Evolutionary conservation across 1,140 invertebrate species (phyloP).

Genomic region (Bombus cullumanus): DNA sequence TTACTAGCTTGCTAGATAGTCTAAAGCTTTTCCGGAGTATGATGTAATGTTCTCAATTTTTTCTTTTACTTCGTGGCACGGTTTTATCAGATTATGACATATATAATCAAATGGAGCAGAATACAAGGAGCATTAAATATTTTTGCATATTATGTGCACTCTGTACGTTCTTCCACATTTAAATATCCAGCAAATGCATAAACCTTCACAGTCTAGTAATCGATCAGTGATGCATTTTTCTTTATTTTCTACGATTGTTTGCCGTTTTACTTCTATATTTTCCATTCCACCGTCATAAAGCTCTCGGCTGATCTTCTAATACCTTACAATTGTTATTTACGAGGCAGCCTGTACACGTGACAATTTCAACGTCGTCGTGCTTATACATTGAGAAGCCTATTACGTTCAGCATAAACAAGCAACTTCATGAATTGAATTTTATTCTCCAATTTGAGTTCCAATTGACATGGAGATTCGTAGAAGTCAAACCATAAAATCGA

Average conservation of each 20-base stretch:
- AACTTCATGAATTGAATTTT: background rate
- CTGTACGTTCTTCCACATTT: too few species aligned
- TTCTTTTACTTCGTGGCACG: background rate
- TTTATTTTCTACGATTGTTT: too few species aligned
- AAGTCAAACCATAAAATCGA: background rate
- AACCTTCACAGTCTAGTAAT: too few species aligned
- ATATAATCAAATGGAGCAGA: too few species aligned
- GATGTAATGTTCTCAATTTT: background rate
- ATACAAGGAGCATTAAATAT: too few species aligned
- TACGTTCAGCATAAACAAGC: background rate
- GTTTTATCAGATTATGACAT: background rate
- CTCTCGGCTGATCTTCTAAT: background rate
- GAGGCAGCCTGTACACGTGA: too few species aligned
- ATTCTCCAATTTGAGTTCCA: background rate
- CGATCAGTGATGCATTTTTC: too few species aligned
- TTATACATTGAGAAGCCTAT: background rate
- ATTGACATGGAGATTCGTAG: slow-evolving; percentile 1
- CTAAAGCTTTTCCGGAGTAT: too few species aligned
- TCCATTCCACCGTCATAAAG: too few species aligned
- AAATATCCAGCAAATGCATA: too few species aligned
- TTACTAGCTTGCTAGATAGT: background rate
- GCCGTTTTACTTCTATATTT: too few species aligned
- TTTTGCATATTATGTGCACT: too few species aligned
- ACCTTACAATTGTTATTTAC: background rate
- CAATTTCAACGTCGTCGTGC: background rate